phyloP scores from a whole-genome alignment of 1,140 invertebrate species.

The Bombus waltoni region DNA sequence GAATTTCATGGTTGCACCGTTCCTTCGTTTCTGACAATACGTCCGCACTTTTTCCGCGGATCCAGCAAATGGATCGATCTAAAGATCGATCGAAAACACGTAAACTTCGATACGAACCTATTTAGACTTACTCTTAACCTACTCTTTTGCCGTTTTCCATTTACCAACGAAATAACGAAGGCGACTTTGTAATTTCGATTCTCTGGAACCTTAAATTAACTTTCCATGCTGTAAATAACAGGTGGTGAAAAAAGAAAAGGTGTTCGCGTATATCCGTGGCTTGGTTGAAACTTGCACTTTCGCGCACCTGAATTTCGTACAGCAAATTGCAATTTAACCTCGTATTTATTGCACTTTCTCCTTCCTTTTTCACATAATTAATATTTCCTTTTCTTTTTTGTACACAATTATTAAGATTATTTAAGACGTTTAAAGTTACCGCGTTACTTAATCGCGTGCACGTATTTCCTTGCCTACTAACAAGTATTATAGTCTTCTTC shows the following conservation, averaged over 20 bases:
- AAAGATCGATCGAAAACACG: background rate
- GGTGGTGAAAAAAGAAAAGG: background rate
- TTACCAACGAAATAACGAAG: background rate
- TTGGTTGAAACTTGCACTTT: background rate
- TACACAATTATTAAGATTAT: background rate
- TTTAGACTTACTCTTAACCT: too few species aligned
- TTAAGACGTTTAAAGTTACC: background rate
- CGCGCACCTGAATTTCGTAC: background rate
- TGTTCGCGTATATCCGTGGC: background rate
- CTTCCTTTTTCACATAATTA: background rate
- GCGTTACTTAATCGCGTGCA: background rate
- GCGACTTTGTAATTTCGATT: background rate
- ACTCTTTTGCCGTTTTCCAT: background rate
- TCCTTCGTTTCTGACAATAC: background rate
- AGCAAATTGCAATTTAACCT: background rate
- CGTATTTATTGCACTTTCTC: background rate
- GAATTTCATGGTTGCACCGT: background rate
- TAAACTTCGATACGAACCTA: too few species aligned
- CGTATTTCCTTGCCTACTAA: background rate
- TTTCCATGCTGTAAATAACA: background rate
- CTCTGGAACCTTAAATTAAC: background rate
- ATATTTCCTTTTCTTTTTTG: background rate
- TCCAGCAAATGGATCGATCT: background rate
- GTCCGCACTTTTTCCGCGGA: background rate
- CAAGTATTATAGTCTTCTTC: too few species aligned